Evolutionary conservation across 2,113 vertebrate species (phyloP), one percentile per base, ranked within the genome.

Genomic region (Amblyopsis rosae): DNA sequence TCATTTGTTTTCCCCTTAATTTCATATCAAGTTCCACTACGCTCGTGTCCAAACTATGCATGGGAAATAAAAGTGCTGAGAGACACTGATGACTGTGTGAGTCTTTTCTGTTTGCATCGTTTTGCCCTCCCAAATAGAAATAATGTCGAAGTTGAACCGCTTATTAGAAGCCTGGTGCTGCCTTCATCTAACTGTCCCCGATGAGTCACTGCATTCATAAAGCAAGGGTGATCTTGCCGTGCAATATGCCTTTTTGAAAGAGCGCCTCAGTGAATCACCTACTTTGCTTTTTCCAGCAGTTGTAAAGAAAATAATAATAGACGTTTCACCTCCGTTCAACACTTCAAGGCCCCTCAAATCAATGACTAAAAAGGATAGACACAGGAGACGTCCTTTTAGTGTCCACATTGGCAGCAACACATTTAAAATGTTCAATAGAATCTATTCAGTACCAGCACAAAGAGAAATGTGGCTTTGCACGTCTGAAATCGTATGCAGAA

Each of bases 11-110:
- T 59, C 7, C 60, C 81, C 85, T 84, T 61, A 60, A 63, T 26
- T 65, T 75, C 59, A 71, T 63, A 86, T 78, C 83, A 80, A 72
- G 88, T 87, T 91, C 79, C 92, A 93, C 91, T 93, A 92, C 90
- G 92, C 90, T 91, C 85, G 86, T 92, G 91, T 93, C 89, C 91
- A 92, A 94, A 92, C 93, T 94, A 94, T 94, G 93, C 93, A 94
- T 94, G 92, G 89, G 85, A 92, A 90, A 88, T 90, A 89, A 89
- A 72, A 68, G 83, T 91, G 88, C 88, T 86, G 82, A 90, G 88
- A 91, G 88, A 93, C 89, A 90, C 85, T 86, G 89, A 83, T 81
- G 55, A 53, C 12, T 58, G 16, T 58, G 3, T 71, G 62, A 60
- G 72, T 88, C 65, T 83, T 75, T 19, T 64, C 67, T 76, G 26